These are phyloP conservation scores for Andrena flavipes DNA, from an alignment of 2,888 invertebrate genomes.

Conservation along the genomic window DNA sequence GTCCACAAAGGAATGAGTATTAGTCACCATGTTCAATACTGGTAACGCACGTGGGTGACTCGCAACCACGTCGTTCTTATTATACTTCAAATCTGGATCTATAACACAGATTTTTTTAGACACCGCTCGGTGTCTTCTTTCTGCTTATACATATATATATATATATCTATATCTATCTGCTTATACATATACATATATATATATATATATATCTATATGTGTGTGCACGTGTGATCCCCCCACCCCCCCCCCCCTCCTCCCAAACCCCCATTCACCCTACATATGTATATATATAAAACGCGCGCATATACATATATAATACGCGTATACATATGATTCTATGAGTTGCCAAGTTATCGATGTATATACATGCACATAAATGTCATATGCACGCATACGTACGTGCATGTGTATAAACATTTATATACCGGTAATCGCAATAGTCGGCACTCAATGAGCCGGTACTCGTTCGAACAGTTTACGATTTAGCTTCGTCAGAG, in stretches of 20 bases:
- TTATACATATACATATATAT: constrained; percentile 67
- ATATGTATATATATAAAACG: background rate
- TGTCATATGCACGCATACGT: constrained; percentile 2
- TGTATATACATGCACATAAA: constrained; percentile 10
- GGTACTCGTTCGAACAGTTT: constrained; percentile 70
- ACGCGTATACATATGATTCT: constrained; percentile 2
- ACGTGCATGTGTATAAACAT: constrained; percentile 13
- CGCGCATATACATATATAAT: background rate
- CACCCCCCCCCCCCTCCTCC: too few relatives aligned
- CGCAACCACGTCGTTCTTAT: constrained; percentile 73
- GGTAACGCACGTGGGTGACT: constrained; percentile 72
- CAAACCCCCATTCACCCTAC: background rate
- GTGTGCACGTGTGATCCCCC: constrained; percentile 2
- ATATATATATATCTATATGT: constrained; percentile 9
- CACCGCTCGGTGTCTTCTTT: constrained; percentile 79
- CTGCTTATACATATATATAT: constrained; percentile 72
- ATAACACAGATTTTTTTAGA: constrained; percentile 81
- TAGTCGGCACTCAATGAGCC: constrained; percentile 50
- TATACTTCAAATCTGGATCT: constrained; percentile 75
- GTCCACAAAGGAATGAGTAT: constrained; percentile 71
- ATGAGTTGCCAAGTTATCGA: constrained; percentile 24
- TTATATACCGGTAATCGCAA: constrained; percentile 56
- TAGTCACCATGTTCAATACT: constrained; percentile 78
- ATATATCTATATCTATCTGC: constrained; percentile 59
- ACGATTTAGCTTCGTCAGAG: constrained; percentile 70